Evolutionary conservation across 2,113 vertebrate genomes (phyloP).

Genomic region (Sander lucioperca): DNA sequence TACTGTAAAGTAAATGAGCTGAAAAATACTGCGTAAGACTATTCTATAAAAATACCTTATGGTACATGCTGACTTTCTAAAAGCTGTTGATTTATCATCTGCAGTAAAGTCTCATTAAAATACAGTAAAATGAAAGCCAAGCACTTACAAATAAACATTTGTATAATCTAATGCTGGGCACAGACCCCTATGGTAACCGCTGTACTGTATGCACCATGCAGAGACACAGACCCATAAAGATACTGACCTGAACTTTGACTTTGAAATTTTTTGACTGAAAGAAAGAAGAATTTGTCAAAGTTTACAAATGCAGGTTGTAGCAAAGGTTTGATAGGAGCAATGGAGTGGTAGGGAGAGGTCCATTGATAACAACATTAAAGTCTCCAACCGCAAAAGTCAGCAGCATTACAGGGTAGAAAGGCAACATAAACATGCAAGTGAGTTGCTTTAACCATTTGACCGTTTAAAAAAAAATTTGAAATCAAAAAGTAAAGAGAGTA

Average conservation of each 20-base stretch:
- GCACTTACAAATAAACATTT: slow-evolving; percentile 37
- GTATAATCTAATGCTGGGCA: slow-evolving; percentile 30
- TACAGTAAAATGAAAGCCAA: slow-evolving; percentile 58
- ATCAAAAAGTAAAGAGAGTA: neutral
- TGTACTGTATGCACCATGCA: slow-evolving; percentile 9
- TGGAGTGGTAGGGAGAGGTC: neutral
- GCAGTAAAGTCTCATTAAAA: slow-evolving; percentile 60
- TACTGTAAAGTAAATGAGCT: slow-evolving; percentile 62
- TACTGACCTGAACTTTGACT: slow-evolving; percentile 99
- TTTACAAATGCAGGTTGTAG: slow-evolving; percentile 19
- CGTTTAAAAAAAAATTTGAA: too few species aligned
- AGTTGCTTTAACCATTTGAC: neutral
- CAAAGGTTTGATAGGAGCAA: neutral
- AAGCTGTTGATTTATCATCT: slow-evolving; percentile 66
- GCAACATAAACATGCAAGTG: neutral
- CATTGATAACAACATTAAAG: neutral
- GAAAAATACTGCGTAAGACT: slow-evolving; percentile 65
- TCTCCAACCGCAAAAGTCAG: neutral
- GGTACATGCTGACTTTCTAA: slow-evolving; percentile 76
- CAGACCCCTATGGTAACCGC: slow-evolving; percentile 10
- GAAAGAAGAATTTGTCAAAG: slow-evolving; percentile 58
- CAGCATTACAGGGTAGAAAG: neutral
- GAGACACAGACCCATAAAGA: slow-evolving; percentile 46
- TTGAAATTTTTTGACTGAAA: slow-evolving; percentile 97
- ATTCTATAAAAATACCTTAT: slow-evolving; percentile 64